Evolutionary conservation across 2,113 vertebrate species (phyloP).

Genomic region (Lipophrys pholis): DNA sequence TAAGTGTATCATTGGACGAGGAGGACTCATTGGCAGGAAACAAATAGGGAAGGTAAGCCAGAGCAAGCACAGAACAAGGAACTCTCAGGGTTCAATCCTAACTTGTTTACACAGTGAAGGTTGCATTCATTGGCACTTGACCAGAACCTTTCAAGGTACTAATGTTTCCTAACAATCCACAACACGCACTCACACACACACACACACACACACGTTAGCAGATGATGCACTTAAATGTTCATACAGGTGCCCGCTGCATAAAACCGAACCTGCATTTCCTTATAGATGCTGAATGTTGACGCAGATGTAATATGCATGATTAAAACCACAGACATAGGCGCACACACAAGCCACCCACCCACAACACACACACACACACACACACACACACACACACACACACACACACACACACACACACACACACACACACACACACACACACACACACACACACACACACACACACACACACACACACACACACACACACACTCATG

Average conservation of each 20-base stretch:
- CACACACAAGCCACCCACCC: slow-evolving; percentile 47
- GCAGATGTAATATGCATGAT: slow-evolving; percentile 76
- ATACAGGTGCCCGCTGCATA: slow-evolving; percentile 26
- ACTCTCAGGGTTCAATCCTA: slow-evolving; percentile 40
- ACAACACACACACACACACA: slow-evolving; percentile 24
- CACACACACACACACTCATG: slow-evolving; percentile 32
- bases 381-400: slow-evolving; percentile 14
- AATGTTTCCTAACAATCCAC: slow-evolving; percentile 24
- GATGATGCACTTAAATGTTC: slow-evolving; percentile 27
- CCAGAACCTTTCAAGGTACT: slow-evolving; percentile 65
- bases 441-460: slow-evolving; percentile 34
- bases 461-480: slow-evolving; percentile 26
- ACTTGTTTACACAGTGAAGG: slow-evolving; percentile 64
- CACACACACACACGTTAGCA: slow-evolving; percentile 18
- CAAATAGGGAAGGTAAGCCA: slow-evolving; percentile 53
- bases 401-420: slow-evolving; percentile 29
- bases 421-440: too few species aligned
- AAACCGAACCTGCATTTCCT: slow-evolving; percentile 65
- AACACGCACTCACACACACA: slow-evolving; percentile 23
- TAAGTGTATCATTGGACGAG: slow-evolving; percentile 72
- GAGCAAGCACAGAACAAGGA: slow-evolving; percentile 37
- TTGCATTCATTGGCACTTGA: slow-evolving; percentile 70
- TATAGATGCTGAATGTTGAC: slow-evolving; percentile 53
- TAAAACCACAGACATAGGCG: slow-evolving; percentile 55
- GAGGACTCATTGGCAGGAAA: slow-evolving; percentile 49